A percentile compares a stretch with the other conserved stretches of the same genome.
Conservation (phyloP, 2,797 vertebrate species). For the Rhinoraja longicauda region DNA sequence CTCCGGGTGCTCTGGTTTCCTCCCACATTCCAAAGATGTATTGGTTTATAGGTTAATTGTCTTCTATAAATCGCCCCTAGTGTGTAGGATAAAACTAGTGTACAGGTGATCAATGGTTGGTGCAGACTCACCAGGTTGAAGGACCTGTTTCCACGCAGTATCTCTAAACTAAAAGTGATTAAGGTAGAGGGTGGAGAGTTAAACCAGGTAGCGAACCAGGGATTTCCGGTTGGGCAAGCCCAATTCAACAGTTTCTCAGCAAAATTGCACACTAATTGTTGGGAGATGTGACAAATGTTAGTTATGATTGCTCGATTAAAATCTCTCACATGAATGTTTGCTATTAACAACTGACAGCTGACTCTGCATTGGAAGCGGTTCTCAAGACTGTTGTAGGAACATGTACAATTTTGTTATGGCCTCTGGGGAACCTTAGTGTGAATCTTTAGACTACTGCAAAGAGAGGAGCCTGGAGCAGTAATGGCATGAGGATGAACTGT, state of each 20-base stretch:
- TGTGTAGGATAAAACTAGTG: no score
- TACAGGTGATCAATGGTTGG: no score
- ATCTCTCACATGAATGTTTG: not conserved
- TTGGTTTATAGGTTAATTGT: no score
- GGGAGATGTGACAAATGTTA: not conserved
- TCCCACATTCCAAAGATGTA: no score
- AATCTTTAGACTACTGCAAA: not conserved
- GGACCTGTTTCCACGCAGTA: no score
- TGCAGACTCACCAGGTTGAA: no score
- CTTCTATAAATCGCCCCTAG: no score
- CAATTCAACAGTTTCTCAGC: not conserved
- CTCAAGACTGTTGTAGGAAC: not conserved
- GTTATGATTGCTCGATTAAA: not conserved
- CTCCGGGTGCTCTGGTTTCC: no score
- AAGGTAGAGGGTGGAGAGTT: not conserved
- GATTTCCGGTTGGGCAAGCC: not conserved
- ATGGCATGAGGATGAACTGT: not conserved
- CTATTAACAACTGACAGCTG: not conserved
- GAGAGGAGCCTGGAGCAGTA: not conserved
- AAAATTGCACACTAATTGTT: not conserved
- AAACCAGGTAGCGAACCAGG: not conserved
- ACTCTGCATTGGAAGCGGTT: not conserved
- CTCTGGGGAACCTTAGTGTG: not conserved
- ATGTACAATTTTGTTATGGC: not conserved
- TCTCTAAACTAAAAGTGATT: not conserved